A percentile compares a stretch with the other conserved stretches of the same genome.
Conservation (phyloP, 2,113 vertebrate genomes). For the Cyanoderma ruficeps region DNA sequence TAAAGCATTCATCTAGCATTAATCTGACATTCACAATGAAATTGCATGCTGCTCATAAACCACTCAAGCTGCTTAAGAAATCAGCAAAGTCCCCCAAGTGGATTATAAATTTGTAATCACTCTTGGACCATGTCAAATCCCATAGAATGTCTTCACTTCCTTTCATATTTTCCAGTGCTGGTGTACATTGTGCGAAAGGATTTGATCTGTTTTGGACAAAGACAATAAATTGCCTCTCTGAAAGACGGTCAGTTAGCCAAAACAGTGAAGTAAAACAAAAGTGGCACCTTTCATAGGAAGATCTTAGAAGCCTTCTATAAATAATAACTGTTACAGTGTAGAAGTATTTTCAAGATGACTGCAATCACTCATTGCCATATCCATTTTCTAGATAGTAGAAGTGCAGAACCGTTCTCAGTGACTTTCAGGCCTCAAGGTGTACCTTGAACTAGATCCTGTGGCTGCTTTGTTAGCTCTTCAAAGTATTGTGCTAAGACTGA, state of each 20-base stretch:
- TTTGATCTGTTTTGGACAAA: slow-evolving; percentile 17
- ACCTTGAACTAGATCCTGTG: not conserved
- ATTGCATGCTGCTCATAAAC: slow-evolving; percentile 56
- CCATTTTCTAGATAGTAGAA: not conserved
- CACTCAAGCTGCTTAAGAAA: slow-evolving; percentile 60
- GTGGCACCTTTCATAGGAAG: not conserved
- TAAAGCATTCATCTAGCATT: slow-evolving; percentile 44
- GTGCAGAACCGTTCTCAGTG: not conserved
- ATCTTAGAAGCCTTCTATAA: not conserved
- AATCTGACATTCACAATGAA: slow-evolving; percentile 60
- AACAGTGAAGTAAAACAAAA: not conserved
- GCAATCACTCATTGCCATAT: not conserved
- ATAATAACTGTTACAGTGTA: not conserved
- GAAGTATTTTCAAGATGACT: not conserved
- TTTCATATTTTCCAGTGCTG: not conserved
- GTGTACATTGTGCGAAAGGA: not conserved
- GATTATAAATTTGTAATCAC: slow-evolving; percentile 68
- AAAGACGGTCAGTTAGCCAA: not conserved
- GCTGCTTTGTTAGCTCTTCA: not conserved
- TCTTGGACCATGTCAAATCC: slow-evolving; percentile 58
- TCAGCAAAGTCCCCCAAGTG: slow-evolving; percentile 48
- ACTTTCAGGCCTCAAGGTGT: not conserved
- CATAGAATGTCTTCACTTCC: slow-evolving; percentile 34
- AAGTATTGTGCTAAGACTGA: not conserved
- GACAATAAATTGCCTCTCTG: not conserved